Evolutionary conservation across 2,888 invertebrate species (phyloP).

Genomic region (Synanthedon formicaeformis): DNA sequence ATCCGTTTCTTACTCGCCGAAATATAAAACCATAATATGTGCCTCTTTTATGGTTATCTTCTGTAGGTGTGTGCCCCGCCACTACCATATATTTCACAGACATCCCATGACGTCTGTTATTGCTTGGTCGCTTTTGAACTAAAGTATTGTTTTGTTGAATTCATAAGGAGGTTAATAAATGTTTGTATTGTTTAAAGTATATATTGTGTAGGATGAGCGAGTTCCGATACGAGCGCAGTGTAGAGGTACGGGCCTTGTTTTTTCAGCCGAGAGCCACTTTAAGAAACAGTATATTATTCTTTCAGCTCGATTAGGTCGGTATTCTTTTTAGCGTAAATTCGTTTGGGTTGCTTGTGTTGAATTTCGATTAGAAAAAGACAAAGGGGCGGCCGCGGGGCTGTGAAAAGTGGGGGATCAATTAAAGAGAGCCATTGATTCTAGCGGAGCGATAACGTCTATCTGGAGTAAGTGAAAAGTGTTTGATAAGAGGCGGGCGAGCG

Average conservation of each 20-base stretch:
- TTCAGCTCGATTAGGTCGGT: constrained; percentile 11
- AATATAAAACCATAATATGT: no score
- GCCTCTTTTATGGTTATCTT: no score
- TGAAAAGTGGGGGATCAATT: constrained; percentile 58
- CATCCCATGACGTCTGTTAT: no score
- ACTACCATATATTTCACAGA: no score
- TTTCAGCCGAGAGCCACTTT: not conserved
- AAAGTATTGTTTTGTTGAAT: no score
- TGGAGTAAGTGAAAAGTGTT: constrained; percentile 27
- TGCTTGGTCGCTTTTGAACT: no score
- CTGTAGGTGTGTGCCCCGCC: no score
- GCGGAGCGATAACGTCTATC: constrained; percentile 42
- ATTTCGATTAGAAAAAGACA: constrained; percentile 61
- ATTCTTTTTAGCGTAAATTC: constrained; percentile 48
- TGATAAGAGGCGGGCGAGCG: constrained; percentile 37
- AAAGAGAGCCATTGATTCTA: constrained; percentile 60
- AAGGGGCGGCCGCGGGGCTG: constrained; percentile 45
- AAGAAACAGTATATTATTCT: constrained; percentile 1
- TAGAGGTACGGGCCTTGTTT: constrained; percentile 20
- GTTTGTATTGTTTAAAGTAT: no score
- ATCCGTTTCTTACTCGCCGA: no score
- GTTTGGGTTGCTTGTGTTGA: constrained; percentile 38
- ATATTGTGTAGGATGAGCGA: not conserved
- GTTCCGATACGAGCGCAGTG: constrained; percentile 3
- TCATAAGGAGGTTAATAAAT: no score